These are phyloP conservation scores for Corvus cornix DNA, from an alignment of 2,113 vertebrate genomes.

Conservation along the genomic window DNA sequence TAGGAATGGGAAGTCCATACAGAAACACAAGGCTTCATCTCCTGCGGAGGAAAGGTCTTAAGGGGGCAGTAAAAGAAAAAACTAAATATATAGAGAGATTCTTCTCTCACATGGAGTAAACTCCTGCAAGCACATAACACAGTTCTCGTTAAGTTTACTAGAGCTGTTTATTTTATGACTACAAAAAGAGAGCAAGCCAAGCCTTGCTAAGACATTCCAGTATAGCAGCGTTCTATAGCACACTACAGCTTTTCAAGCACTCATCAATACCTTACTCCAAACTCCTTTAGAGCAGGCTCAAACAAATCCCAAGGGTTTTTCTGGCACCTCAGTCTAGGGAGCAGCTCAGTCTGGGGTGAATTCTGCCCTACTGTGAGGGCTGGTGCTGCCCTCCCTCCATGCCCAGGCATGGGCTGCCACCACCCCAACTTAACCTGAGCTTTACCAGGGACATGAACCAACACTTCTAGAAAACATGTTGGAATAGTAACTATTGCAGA, in stretches of 20 bases:
- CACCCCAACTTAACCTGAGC: rapidly evolving
- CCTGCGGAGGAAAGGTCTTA: not conserved
- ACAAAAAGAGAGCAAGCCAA: not conserved
- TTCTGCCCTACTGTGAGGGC: rapidly evolving
- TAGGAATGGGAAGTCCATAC: not conserved
- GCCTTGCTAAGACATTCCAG: not conserved
- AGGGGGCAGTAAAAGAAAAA: not conserved
- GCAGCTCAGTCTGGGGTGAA: not conserved
- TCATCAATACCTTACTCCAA: not conserved
- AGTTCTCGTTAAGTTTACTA: not conserved
- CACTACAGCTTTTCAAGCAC: not conserved
- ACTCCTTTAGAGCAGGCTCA: not conserved
- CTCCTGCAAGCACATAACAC: not conserved
- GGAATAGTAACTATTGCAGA: not conserved
- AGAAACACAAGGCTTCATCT: not conserved
- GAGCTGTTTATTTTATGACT: not conserved
- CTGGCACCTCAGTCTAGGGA: rapidly evolving
- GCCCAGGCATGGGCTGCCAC: rapidly evolving
- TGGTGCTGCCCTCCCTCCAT: rapidly evolving
- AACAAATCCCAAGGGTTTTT: not conserved
- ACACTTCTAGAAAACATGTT: not conserved
- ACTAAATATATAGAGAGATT: not conserved
- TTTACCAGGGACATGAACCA: not conserved
- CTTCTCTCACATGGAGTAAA: not conserved
- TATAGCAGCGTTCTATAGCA: not conserved